phyloP scores from a whole-genome alignment of 2,797 vertebrate species.

The Catamblyrhynchus diadema region DNA sequence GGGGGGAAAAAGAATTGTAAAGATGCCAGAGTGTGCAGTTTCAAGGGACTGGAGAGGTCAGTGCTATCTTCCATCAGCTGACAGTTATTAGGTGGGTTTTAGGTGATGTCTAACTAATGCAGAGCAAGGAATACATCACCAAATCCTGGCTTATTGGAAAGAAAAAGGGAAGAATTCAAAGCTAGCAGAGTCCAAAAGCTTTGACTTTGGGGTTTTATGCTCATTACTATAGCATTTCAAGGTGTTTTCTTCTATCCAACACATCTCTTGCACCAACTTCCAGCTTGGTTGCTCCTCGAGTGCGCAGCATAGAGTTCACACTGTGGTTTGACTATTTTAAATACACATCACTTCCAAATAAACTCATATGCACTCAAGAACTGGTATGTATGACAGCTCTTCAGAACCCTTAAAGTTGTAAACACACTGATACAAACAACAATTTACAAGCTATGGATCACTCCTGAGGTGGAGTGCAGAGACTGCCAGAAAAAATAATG shows the following conservation, averaged over 20 bases:
- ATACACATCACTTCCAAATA: not conserved
- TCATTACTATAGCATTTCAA: not conserved
- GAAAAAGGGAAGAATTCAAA: not conserved
- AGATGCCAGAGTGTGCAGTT: not conserved
- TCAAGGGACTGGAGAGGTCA: not conserved
- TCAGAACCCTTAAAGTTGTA: not conserved
- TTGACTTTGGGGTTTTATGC: not conserved
- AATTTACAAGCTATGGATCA: not conserved
- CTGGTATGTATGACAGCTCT: not conserved
- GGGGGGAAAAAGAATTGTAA: too few species aligned
- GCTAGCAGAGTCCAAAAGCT: not conserved
- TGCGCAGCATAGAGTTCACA: not conserved
- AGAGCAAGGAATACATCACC: not conserved
- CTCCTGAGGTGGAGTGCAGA: not conserved
- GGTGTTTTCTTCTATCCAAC: not conserved
- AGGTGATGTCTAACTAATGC: not conserved
- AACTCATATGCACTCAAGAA: not conserved
- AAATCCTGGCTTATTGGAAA: not conserved
- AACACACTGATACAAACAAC: not conserved
- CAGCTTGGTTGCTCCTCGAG: not conserved
- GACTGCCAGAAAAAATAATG: not conserved
- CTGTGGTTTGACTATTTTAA: not conserved
- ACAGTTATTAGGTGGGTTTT: not conserved
- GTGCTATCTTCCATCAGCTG: not conserved
- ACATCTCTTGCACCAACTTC: rapidly evolving